A percentile compares a stretch with the other conserved stretches of the same genome.
These are phyloP conservation scores for Atopsyche davidsoni DNA, from an alignment of 1,140 invertebrate species.

Conservation along the genomic window DNA sequence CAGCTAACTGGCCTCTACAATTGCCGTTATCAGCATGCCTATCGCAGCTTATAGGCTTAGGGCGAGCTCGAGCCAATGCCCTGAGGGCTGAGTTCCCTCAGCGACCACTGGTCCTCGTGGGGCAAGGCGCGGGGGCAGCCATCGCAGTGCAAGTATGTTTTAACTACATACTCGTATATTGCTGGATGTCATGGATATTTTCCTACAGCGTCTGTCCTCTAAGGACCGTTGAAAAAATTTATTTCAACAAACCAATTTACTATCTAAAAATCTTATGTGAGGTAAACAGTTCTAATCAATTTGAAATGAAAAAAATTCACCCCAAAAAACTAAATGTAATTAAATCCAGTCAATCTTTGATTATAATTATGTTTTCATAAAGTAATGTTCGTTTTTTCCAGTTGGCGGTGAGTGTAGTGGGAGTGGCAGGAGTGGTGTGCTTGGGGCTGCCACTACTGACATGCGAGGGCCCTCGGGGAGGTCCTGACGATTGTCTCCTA, in stretches of 20 bases:
- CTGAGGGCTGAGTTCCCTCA: slow-evolving; percentile 23
- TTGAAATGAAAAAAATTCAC: background rate
- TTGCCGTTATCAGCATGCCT: slow-evolving; percentile 25
- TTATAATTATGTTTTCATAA: slow-evolving; percentile 3
- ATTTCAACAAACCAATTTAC: too few species aligned
- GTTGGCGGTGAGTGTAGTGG: slow-evolving; percentile 23
- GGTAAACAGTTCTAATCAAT: background rate
- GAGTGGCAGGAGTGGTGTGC: slow-evolving; percentile 24
- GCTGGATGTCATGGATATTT: too few species aligned
- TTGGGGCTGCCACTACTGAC: slow-evolving; percentile 25
- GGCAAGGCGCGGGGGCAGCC: slow-evolving; percentile 26
- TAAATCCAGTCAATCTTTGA: background rate
- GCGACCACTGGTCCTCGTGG: slow-evolving; percentile 23
- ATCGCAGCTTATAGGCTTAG: slow-evolving; percentile 14
- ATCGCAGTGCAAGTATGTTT: slow-evolving; percentile 28
- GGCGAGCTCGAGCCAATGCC: slow-evolving; percentile 15
- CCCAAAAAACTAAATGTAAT: too few species aligned
- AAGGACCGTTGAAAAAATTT: too few species aligned
- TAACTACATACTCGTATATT: too few species aligned
- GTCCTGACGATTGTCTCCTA: slow-evolving; percentile 26
- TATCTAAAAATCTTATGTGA: too few species aligned
- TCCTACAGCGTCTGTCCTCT: too few species aligned
- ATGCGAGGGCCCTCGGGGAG: slow-evolving; percentile 19
- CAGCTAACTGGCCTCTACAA: slow-evolving; percentile 24
- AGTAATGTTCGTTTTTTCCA: slow-evolving; percentile 10